phyloP scores from a whole-genome alignment of 2,888 invertebrate species.

The Dasysyrphus tricinctus region DNA sequence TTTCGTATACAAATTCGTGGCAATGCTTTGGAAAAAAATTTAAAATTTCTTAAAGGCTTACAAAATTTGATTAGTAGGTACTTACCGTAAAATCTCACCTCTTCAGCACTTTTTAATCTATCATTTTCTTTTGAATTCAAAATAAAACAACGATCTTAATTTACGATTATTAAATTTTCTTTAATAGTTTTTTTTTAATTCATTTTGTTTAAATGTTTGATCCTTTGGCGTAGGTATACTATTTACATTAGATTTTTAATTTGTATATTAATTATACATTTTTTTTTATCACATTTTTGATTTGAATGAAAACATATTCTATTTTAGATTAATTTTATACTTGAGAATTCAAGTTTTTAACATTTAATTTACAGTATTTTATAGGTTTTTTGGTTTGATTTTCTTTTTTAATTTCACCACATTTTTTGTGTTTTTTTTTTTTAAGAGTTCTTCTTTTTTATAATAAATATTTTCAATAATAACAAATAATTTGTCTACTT shows the following conservation, averaged over 20 bases:
- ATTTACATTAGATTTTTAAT: slow-evolving; percentile 49
- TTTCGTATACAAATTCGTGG: too few species aligned
- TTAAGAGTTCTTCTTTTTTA: slow-evolving; percentile 1
- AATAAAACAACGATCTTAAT: slow-evolving; percentile 3
- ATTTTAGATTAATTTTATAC: slow-evolving; percentile 26
- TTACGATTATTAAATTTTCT: slow-evolving; percentile 46
- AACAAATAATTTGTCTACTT: slow-evolving; percentile 69
- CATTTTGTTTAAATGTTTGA: slow-evolving; percentile 47
- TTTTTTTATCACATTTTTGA: slow-evolving; percentile 71
- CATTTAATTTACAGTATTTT: slow-evolving; percentile 61
- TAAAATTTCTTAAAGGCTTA: too few species aligned
- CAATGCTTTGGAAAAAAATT: too few species aligned
- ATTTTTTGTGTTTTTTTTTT: neutral
- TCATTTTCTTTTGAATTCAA: neutral
- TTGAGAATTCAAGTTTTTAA: slow-evolving; percentile 48
- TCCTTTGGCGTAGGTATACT: slow-evolving; percentile 63
- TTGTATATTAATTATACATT: slow-evolving; percentile 31
- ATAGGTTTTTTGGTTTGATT: slow-evolving; percentile 44
- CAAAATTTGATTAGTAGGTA: too few species aligned
- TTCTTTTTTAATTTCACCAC: slow-evolving; percentile 11
- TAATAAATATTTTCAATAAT: slow-evolving; percentile 34
- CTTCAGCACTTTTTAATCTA: too few species aligned
- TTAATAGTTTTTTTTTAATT: slow-evolving; percentile 25
- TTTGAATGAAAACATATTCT: slow-evolving; percentile 65
- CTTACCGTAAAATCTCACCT: too few species aligned